Percentiles rank a stretch among this genome's conserved stretches.
phyloP scores from a whole-genome alignment of 1,140 invertebrate species.

The Neoseiulus cucumeris region DNA sequence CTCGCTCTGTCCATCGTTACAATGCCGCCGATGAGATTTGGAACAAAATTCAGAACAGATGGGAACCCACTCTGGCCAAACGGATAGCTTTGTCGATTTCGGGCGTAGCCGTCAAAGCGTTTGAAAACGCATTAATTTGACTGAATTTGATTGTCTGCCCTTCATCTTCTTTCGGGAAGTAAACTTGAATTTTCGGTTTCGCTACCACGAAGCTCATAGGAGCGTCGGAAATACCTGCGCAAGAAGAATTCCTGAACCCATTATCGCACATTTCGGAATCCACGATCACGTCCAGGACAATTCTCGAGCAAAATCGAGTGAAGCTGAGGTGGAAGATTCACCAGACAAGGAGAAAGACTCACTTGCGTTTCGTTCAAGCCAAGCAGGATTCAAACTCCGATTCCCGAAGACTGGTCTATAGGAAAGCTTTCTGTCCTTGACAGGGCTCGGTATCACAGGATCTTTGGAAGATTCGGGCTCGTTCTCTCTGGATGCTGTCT shows the following conservation, averaged over 20 bases:
- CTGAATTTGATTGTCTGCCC: not conserved
- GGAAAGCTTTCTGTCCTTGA: not conserved
- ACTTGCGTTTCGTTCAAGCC: constrained; percentile 3
- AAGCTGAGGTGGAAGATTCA: not conserved
- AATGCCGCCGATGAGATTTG: not conserved
- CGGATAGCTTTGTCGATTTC: not conserved
- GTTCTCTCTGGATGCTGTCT: too few relatives aligned
- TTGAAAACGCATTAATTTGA: not conserved
- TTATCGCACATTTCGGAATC: not conserved
- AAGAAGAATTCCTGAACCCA: not conserved
- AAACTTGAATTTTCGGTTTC: too few relatives aligned
- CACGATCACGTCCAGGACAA: not conserved
- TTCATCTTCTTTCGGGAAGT: too few relatives aligned
- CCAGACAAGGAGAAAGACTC: not conserved
- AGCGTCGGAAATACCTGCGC: too few relatives aligned
- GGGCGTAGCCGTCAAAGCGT: not conserved
- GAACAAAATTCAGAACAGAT: not conserved
- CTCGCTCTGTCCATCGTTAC: too few relatives aligned
- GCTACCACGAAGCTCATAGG: too few relatives aligned
- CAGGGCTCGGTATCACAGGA: not conserved
- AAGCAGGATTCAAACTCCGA: not conserved
- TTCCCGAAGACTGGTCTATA: not conserved
- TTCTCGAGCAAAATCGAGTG: not conserved
- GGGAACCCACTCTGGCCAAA: not conserved
- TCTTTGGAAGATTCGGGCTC: too few relatives aligned